Evolutionary conservation across 2,888 invertebrate genomes (phyloP).

Genomic region (Plebejus melissa): DNA sequence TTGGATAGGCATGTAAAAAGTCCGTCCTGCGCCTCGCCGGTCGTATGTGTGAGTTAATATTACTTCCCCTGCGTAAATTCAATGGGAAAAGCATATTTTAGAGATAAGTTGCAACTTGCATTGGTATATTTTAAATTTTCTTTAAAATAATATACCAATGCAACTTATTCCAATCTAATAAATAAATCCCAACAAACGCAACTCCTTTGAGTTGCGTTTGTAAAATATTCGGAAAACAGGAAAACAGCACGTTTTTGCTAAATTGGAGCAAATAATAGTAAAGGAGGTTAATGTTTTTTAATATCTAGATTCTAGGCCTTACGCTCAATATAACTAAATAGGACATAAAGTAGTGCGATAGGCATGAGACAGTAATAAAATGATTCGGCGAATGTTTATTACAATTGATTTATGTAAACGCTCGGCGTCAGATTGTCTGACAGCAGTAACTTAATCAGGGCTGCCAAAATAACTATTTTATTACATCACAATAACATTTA

Average conservation of each 20-base stretch:
- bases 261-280: too few species aligned
- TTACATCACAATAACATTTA: neutral
- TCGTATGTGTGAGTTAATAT: too few species aligned
- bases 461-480: neutral
- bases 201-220: too few species aligned
- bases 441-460: neutral
- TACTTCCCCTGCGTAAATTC: neutral
- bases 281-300: neutral
- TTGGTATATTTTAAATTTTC: too few species aligned
- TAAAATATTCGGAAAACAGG: neutral
- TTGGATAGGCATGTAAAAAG: too few species aligned
- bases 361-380: neutral
- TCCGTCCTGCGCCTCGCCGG: too few species aligned
- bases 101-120: too few species aligned
- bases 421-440: neutral
- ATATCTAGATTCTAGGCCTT: neutral
- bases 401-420: neutral
- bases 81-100: neutral
- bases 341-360: conserved; percentile 1
- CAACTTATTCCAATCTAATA: too few species aligned
- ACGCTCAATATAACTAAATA: neutral
- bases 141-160: too few species aligned
- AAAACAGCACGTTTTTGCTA: neutral
- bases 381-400: neutral
- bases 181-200: too few species aligned